Base-by-base conservation (phyloP, 1,140 invertebrate genomes). In the Pogonomyrmex barbatus region DNA sequence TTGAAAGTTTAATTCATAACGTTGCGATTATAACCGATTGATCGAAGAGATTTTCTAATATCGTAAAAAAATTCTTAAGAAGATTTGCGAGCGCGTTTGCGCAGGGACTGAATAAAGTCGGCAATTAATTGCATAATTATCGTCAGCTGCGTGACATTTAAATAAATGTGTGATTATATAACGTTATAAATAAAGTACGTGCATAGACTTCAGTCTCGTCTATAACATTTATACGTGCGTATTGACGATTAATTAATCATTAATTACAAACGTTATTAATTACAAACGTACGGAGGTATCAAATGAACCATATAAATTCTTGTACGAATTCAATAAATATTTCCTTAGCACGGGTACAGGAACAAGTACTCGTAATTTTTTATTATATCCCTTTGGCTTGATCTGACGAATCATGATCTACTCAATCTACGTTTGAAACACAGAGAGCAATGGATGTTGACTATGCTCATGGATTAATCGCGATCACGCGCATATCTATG, bases 121-220 rank as follows among this genome's bases (percentile, higher is more conserved):
- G 24, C 65, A 30, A 70, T 47, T 56, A 81, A 81, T 81, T 70
- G 65, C 63, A 56, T 81, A 68, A 68, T 68, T 45, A 36, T 36
- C 36, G 36, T 79, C 77, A 70, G 63, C 36, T 70, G 77, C 24
- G 50, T 79, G 76, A 79, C 36, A 58, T 70, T 81, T 70, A 14
- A 70, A 14, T n/a, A 81, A 81, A 81, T 42, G 36, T 42, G 17
- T 45, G 39, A 81, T 81, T 81, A 70, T 68, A 54, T 81, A 81
- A 81, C 39, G 24, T 56, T 47, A 70, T 70, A 58, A 81, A 70
- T 81, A 54, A 63, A 78, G 24, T 24, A 0, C 14, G 39, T 39
- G 75, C 58, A 10, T 17, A 36, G 4, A n/a, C 14, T 63, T 33
- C 42, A 58, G 47, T 60, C 42, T 58, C 54, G 58, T 60, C 39